These are phyloP conservation scores for Anastrepha ludens DNA, from an alignment of 1,140 invertebrate genomes.

Conservation along the genomic window DNA sequence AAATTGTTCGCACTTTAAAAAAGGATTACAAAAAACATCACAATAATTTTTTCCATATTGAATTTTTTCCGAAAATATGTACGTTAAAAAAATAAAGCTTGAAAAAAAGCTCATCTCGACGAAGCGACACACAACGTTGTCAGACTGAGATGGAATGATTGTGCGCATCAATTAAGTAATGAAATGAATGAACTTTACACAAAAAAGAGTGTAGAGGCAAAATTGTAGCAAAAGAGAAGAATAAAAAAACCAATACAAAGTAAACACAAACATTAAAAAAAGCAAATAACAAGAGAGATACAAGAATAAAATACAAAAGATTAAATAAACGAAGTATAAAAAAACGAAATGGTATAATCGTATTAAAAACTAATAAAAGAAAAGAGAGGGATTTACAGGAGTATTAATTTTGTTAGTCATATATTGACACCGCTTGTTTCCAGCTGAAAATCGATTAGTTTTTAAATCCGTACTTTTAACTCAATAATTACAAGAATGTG, in stretches of 20 bases:
- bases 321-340: background rate
- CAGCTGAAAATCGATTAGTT: slow-evolving; percentile 74
- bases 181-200: slow-evolving; percentile 7
- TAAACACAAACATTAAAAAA: slow-evolving; percentile 58
- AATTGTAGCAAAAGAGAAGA: slow-evolving; percentile 34
- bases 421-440: slow-evolving; percentile 63
- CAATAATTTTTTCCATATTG: background rate
- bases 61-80: slow-evolving; percentile 6
- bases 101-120: slow-evolving; percentile 30
- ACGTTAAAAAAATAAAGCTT: slow-evolving; percentile 23
- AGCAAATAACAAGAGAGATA: slow-evolving; percentile 46
- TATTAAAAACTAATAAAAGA: slow-evolving; percentile 9
- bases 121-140: slow-evolving; percentile 31
- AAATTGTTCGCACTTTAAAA: slow-evolving; percentile 30
- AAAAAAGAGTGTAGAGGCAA: slow-evolving; percentile 33
- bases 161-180: slow-evolving; percentile 54
- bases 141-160: slow-evolving; percentile 54
- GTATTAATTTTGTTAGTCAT: slow-evolving; percentile 8
- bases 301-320: slow-evolving; percentile 16
- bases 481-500: slow-evolving; percentile 4
- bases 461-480: slow-evolving; percentile 69
- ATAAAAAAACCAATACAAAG: slow-evolving; percentile 53
- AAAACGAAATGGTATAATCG: background rate
- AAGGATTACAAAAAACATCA: slow-evolving; percentile 38
- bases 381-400: slow-evolving; percentile 9